A percentile compares a stretch with the other conserved stretches of the same genome.
Conservation (phyloP, 1,140 invertebrate species). For the Aphidius gifuensis region DNA sequence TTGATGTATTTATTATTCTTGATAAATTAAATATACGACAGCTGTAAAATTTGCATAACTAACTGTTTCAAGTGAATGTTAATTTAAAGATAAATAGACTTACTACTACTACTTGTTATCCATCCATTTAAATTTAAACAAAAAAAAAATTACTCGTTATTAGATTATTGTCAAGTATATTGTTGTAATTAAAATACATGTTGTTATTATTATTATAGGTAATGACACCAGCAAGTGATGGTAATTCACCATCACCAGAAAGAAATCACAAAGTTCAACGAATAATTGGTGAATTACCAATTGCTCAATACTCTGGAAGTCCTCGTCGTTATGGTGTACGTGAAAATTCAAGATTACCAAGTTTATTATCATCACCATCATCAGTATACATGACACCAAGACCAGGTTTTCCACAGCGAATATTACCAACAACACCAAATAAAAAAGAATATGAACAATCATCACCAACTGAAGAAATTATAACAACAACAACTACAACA, state of each 20-base stretch:
- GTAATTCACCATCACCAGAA: slow-evolving; percentile 54
- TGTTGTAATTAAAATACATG: too few relatives aligned
- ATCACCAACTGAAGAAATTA: slow-evolving; percentile 36
- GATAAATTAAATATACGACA: too few relatives aligned
- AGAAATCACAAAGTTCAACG: slow-evolving; percentile 64
- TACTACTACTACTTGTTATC: too few relatives aligned
- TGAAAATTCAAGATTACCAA: slow-evolving; percentile 59
- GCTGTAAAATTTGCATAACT: background rate
- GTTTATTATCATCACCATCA: slow-evolving; percentile 62
- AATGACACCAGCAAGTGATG: slow-evolving; percentile 53
- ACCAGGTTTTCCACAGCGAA: slow-evolving; percentile 70
- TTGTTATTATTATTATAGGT: slow-evolving; percentile 38
- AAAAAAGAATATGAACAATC: slow-evolving; percentile 41
- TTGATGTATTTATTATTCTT: too few relatives aligned
- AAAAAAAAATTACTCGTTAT: too few relatives aligned
- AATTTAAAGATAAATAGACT: too few relatives aligned
- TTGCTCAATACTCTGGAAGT: slow-evolving; percentile 88
- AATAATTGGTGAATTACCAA: slow-evolving; percentile 83
- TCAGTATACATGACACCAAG: slow-evolving; percentile 64
- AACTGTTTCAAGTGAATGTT: background rate
- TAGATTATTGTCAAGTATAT: too few relatives aligned
- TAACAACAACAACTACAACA: slow-evolving; percentile 38
- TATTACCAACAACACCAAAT: slow-evolving; percentile 55
- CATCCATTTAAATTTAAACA: too few relatives aligned
- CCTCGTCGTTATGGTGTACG: slow-evolving; percentile 79